phyloP scores from a whole-genome alignment of 2,113 vertebrate genomes.

The Irena cyanogastra region DNA sequence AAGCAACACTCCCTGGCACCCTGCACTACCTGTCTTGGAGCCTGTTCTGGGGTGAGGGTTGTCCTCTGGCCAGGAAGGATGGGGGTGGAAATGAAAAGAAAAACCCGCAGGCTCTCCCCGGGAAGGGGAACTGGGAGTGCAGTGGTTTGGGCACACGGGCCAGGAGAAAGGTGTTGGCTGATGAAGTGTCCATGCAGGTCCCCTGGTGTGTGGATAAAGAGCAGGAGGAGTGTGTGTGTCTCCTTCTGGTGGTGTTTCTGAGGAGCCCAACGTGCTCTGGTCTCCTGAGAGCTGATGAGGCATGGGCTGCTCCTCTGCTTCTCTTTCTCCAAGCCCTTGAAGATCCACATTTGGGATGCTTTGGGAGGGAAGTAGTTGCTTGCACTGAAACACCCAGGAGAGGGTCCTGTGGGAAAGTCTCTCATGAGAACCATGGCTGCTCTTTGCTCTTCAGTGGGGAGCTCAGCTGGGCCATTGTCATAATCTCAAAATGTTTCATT shows the following conservation, averaged over 20 bases:
- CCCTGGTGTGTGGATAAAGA: neutral
- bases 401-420: neutral
- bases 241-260: neutral
- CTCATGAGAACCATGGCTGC: neutral
- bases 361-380: neutral
- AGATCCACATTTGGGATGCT: neutral
- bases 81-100: constrained; percentile 1
- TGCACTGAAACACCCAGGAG: neutral
- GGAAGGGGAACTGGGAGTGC: neutral
- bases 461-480: neutral
- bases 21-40: constrained; percentile 17
- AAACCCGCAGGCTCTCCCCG: neutral
- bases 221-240: neutral
- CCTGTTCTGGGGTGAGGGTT: neutral
- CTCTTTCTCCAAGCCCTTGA: neutral
- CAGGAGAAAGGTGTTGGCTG: neutral
- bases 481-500: neutral
- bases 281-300: neutral
- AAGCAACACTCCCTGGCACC: neutral
- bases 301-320: neutral
- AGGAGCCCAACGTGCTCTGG: accelerated
- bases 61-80: constrained; percentile 7
- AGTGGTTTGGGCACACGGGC: neutral
- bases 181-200: neutral
- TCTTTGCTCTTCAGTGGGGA: neutral